Percentiles rank a stretch among this genome's conserved stretches.
Conservation (phyloP, 2,113 vertebrate species). For the Chlorocebus sabaeus region DNA sequence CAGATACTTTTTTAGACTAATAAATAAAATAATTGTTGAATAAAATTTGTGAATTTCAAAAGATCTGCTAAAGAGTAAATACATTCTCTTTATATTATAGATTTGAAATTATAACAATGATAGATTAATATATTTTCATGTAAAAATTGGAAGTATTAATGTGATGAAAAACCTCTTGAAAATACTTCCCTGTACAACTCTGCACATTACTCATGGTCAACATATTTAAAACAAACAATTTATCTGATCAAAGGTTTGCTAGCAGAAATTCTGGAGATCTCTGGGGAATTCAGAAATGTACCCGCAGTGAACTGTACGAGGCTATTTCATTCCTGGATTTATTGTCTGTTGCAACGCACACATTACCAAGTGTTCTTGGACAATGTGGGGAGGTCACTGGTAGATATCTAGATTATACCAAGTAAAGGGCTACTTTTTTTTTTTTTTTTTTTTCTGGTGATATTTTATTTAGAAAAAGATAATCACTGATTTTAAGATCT, state of each 20-base stretch:
- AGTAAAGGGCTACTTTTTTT: not conserved
- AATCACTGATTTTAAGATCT: constrained; percentile 9
- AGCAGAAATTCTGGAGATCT: not conserved
- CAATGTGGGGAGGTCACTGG: not conserved
- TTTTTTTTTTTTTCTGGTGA: not conserved
- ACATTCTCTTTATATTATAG: not conserved
- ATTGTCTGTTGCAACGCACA: not conserved
- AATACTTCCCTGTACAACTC: not conserved
- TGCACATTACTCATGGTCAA: not conserved
- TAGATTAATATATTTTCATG: not conserved
- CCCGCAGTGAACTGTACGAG: not conserved
- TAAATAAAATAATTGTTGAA: not conserved
- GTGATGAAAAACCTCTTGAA: not conserved
- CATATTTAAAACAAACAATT: not conserved
- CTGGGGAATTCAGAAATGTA: not conserved
- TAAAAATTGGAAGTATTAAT: not conserved
- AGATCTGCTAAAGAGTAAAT: not conserved
- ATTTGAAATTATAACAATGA: not conserved
- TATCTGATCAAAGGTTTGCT: not conserved
- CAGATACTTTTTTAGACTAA: not conserved
- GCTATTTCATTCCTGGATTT: not conserved
- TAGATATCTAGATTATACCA: not conserved
- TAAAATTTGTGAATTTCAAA: not conserved
- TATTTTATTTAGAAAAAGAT: constrained; percentile 53
- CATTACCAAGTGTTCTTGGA: not conserved